These are phyloP conservation scores for Marmota monax DNA, from an alignment of 2,113 vertebrate species.

Conservation along the genomic window DNA sequence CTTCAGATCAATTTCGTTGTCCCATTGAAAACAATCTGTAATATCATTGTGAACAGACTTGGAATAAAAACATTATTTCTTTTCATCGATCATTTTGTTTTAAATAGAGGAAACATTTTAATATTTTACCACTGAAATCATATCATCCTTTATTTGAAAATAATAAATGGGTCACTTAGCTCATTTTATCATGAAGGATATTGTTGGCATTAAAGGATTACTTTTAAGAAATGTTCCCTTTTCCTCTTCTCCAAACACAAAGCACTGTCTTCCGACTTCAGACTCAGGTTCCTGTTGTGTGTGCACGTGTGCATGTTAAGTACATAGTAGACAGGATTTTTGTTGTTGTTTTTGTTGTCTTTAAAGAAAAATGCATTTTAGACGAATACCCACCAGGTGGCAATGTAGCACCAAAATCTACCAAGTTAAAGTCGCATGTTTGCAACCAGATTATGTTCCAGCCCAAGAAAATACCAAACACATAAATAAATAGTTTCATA, in stretches of 20 bases:
- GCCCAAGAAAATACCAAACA: not conserved
- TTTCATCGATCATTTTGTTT: not conserved
- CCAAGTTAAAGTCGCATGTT: not conserved
- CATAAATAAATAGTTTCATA: not conserved
- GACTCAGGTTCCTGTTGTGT: not conserved
- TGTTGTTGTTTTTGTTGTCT: not conserved
- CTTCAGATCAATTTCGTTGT: not conserved
- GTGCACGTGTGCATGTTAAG: not conserved
- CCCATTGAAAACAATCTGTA: not conserved
- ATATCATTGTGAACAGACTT: not conserved
- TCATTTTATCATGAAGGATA: not conserved
- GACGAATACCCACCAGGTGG: slow-evolving; percentile 85
- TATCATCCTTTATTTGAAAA: not conserved
- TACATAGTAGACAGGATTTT: not conserved
- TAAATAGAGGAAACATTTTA: not conserved
- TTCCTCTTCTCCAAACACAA: not conserved
- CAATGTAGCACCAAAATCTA: slow-evolving; percentile 80
- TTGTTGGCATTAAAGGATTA: not conserved
- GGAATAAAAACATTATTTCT: not conserved
- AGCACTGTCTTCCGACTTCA: not conserved
- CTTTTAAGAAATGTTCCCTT: not conserved
- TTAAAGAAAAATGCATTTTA: not conserved
- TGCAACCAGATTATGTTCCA: not conserved
- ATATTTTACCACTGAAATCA: not conserved
- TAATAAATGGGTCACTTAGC: not conserved